These are phyloP conservation scores for Actinemys pallida DNA, from an alignment of 2,113 vertebrate genomes.

Conservation along the genomic window DNA sequence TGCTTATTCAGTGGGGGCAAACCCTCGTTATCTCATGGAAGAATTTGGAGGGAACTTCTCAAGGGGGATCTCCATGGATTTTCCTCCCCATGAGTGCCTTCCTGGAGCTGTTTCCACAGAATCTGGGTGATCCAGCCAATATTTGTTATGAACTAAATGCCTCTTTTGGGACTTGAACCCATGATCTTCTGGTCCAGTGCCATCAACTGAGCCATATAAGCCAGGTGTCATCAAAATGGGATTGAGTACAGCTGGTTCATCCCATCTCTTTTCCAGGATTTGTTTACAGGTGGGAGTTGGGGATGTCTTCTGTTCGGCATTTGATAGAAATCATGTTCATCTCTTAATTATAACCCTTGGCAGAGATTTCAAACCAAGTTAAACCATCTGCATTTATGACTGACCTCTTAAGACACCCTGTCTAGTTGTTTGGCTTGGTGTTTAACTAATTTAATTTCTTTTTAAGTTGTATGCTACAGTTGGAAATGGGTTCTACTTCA, in stretches of 20 bases:
- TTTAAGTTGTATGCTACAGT: background rate
- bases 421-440: background rate
- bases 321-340: background rate
- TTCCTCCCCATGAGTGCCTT: background rate
- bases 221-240: background rate
- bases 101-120: background rate
- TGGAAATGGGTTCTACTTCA: background rate
- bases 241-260: background rate
- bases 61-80: background rate
- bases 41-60: background rate
- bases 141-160: background rate
- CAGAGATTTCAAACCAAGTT: background rate
- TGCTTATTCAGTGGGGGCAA: background rate
- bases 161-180: background rate
- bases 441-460: background rate
- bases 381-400: background rate
- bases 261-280: background rate
- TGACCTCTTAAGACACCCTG: background rate
- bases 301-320: background rate
- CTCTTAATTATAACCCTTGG: background rate
- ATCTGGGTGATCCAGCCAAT: background rate
- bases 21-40: background rate
- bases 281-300: background rate
- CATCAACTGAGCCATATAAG: background rate
- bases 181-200: background rate